These are phyloP conservation scores for Petrophora chlorosata DNA, from an alignment of 2,888 invertebrate genomes.

Conservation along the genomic window DNA sequence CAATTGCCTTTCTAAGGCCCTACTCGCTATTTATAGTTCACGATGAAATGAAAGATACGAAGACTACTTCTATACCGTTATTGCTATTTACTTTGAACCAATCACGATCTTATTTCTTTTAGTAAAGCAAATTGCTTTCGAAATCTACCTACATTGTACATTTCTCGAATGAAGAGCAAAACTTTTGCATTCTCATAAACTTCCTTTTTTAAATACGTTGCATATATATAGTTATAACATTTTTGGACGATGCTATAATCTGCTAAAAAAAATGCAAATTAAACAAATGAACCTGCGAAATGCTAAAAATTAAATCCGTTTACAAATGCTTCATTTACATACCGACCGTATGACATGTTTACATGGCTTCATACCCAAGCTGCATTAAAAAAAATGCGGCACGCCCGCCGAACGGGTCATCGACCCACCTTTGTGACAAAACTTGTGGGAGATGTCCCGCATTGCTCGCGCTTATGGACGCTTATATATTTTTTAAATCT, in stretches of 20 bases:
- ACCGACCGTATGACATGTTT: constrained; percentile 38
- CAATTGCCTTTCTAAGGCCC: constrained; percentile 64
- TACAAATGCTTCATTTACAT: constrained; percentile 13
- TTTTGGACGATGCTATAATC: too few relatives aligned
- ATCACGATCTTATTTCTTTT: background rate
- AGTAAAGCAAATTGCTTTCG: too few relatives aligned
- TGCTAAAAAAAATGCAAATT: too few relatives aligned
- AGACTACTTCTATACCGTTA: constrained; percentile 29
- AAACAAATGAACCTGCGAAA: too few relatives aligned
- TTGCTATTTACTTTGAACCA: background rate
- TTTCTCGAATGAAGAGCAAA: too few relatives aligned
- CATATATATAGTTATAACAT: too few relatives aligned
- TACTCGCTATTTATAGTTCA: constrained; percentile 27
- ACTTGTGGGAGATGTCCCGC: constrained; percentile 73
- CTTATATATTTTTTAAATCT: background rate
- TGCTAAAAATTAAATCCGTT: too few relatives aligned
- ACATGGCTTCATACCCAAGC: constrained; percentile 47
- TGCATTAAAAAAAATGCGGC: constrained; percentile 75
- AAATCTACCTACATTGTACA: too few relatives aligned
- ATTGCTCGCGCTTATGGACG: constrained; percentile 37
- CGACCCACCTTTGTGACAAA: constrained; percentile 78
- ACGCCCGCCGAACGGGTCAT: constrained; percentile 77
- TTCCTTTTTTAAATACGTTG: too few relatives aligned
- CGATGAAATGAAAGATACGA: background rate
- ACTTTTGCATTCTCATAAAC: too few relatives aligned